These are phyloP conservation scores for Coenonympha glycerion DNA, from an alignment of 2,888 invertebrate genomes.

Conservation along the genomic window DNA sequence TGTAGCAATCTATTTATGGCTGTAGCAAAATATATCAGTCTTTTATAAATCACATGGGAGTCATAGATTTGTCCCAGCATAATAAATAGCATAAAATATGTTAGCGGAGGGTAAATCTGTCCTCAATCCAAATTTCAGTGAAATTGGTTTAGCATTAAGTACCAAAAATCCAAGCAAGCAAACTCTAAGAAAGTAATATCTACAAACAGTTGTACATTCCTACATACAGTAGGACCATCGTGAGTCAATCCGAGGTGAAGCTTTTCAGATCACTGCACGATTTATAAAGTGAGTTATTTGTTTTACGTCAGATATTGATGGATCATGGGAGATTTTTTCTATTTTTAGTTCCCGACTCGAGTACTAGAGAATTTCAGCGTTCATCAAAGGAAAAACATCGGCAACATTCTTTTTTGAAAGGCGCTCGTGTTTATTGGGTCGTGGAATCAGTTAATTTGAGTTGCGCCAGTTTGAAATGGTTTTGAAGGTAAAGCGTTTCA, in stretches of 20 bases:
- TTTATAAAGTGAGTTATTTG: slow-evolving; percentile 62
- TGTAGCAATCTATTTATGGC: no score
- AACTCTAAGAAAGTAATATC: no score
- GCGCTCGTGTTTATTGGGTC: slow-evolving; percentile 22
- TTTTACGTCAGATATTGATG: slow-evolving; percentile 69
- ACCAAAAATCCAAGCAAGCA: no score
- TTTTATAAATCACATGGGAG: no score
- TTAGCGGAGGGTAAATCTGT: no score
- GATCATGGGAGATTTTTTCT: slow-evolving; percentile 52
- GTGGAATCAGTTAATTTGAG: slow-evolving; percentile 9
- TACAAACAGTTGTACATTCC: neutral
- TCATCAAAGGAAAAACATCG: slow-evolving; percentile 25
- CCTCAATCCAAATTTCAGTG: no score
- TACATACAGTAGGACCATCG: slow-evolving; percentile 4
- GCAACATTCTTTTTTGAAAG: slow-evolving; percentile 17
- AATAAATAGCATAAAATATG: no score
- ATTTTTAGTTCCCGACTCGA: slow-evolving; percentile 29
- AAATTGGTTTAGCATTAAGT: no score
- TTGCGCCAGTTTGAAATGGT: neutral
- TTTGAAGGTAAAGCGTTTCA: neutral
- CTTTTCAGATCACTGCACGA: slow-evolving; percentile 50
- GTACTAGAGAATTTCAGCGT: slow-evolving; percentile 24
- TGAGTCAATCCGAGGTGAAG: slow-evolving; percentile 43
- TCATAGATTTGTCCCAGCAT: no score
- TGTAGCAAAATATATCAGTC: no score